Evolutionary conservation across 2,888 invertebrate genomes (phyloP).

Genomic region (Plutella xylostella): DNA sequence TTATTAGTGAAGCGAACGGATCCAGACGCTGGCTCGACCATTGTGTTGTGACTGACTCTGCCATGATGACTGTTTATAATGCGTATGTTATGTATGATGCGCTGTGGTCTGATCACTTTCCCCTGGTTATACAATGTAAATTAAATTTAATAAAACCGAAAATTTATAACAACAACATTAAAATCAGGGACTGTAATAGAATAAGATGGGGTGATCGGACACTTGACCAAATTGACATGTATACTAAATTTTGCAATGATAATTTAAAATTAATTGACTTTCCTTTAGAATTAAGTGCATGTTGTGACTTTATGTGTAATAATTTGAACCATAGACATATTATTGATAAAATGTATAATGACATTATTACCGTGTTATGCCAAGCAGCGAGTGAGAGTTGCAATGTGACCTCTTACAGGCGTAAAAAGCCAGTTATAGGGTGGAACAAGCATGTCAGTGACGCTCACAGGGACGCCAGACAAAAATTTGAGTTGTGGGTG

Average conservation of each 20-base stretch:
- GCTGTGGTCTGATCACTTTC: conserved; percentile 11
- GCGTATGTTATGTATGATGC: conserved; percentile 5
- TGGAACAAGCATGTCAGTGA: conserved; percentile 17
- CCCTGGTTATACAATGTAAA: conserved; percentile 8
- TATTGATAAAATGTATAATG: too few relatives aligned
- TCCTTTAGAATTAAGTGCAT: too few relatives aligned
- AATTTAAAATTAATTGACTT: too few relatives aligned
- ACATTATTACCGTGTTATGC: too few relatives aligned
- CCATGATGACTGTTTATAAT: conserved; percentile 1
- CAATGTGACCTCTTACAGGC: too few relatives aligned
- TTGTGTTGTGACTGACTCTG: conserved; percentile 10
- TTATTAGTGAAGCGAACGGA: conserved; percentile 5
- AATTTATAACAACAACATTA: background rate
- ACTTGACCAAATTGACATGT: conserved; percentile 1
- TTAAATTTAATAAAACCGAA: background rate
- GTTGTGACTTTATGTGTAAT: background rate
- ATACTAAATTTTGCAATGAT: too few relatives aligned
- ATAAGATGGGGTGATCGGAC: conserved; percentile 5
- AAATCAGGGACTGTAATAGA: background rate
- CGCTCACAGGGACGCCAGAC: conserved; percentile 13
- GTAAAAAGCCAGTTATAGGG: background rate
- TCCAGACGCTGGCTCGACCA: conserved; percentile 10
- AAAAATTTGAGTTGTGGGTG: conserved; percentile 12
- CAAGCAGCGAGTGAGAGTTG: too few relatives aligned
- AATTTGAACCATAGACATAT: background rate